Percentiles rank a stretch among this genome's conserved stretches.
Conservation (phyloP, 2,888 invertebrate genomes). For the Isotomurus palustris region DNA sequence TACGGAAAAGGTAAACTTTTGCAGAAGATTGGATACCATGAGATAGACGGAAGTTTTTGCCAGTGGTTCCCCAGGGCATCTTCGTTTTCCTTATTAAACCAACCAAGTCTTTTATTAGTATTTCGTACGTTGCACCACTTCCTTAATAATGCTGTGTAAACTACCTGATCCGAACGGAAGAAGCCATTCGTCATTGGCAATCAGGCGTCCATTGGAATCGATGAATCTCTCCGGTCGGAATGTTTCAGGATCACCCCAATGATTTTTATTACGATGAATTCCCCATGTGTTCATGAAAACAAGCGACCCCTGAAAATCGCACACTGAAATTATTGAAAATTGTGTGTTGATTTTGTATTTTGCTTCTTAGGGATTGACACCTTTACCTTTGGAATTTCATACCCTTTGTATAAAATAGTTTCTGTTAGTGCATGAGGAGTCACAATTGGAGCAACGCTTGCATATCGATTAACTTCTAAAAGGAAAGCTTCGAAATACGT, state of each 20-base stretch:
- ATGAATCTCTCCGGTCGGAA: slow-evolving; percentile 22
- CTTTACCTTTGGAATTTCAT: slow-evolving; percentile 24
- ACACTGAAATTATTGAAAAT: background rate
- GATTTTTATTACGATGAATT: slow-evolving; percentile 29
- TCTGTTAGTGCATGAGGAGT: slow-evolving; percentile 31
- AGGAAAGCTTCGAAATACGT: slow-evolving; percentile 26
- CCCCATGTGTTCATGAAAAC: slow-evolving; percentile 35
- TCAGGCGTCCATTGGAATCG: slow-evolving; percentile 9
- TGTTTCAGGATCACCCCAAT: slow-evolving; percentile 22
- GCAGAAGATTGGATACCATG: slow-evolving; percentile 27
- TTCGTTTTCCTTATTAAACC: slow-evolving; percentile 20
- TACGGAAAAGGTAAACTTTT: slow-evolving; percentile 18
- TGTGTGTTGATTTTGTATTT: background rate
- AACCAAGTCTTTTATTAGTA: background rate
- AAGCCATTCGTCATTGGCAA: slow-evolving; percentile 31
- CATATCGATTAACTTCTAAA: slow-evolving; percentile 28
- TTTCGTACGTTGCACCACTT: too few relatives aligned
- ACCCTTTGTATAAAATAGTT: slow-evolving; percentile 23
- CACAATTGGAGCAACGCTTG: slow-evolving; percentile 34
- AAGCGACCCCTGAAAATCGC: slow-evolving; percentile 17
- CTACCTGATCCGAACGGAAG: slow-evolving; percentile 33
- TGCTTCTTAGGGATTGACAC: background rate
- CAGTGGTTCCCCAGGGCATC: slow-evolving; percentile 33
- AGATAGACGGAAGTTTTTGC: slow-evolving; percentile 29
- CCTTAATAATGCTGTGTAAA: too few relatives aligned